These are phyloP conservation scores for Melanotaenia trifasciata DNA, from an alignment of 2,797 vertebrate species.

Conservation along the genomic window DNA sequence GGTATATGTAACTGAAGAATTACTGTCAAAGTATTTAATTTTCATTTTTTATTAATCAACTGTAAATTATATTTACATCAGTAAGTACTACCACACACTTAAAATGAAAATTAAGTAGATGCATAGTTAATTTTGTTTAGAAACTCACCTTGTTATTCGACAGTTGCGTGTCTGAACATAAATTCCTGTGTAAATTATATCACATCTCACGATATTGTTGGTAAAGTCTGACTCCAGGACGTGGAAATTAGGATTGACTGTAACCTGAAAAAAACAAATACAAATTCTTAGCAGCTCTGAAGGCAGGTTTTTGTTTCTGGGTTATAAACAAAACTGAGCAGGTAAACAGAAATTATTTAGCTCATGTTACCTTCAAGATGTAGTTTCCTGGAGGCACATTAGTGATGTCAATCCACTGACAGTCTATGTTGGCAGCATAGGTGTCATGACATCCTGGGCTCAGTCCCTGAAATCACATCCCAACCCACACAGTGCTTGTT, in stretches of 20 bases:
- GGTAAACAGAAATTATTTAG: neutral
- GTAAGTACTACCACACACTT: neutral
- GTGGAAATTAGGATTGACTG: slow-evolving; percentile 85
- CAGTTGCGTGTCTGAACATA: slow-evolving; percentile 86
- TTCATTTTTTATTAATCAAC: neutral
- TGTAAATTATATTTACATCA: neutral
- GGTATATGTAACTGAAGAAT: too few relatives aligned
- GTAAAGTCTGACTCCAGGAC: slow-evolving; percentile 86
- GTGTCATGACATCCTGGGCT: slow-evolving; percentile 89
- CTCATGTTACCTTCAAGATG: slow-evolving; percentile 81
- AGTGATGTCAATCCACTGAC: slow-evolving; percentile 92
- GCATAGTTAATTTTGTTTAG: neutral
- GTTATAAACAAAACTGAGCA: neutral
- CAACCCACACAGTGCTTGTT: slow-evolving; percentile 7
- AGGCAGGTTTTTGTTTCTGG: neutral
- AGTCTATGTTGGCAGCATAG: slow-evolving; percentile 90
- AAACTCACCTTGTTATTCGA: slow-evolving; percentile 78
- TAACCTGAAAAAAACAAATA: slow-evolving; percentile 73
- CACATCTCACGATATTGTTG: slow-evolving; percentile 87
- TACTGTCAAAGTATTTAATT: too few relatives aligned
- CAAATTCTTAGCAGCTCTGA: neutral
- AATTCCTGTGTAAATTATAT: slow-evolving; percentile 84
- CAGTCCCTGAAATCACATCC: slow-evolving; percentile 81
- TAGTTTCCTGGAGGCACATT: slow-evolving; percentile 88
- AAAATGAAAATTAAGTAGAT: neutral